phyloP scores from a whole-genome alignment of 92 coral and sea anemone genomes.

The Siderastrea radians region DNA sequence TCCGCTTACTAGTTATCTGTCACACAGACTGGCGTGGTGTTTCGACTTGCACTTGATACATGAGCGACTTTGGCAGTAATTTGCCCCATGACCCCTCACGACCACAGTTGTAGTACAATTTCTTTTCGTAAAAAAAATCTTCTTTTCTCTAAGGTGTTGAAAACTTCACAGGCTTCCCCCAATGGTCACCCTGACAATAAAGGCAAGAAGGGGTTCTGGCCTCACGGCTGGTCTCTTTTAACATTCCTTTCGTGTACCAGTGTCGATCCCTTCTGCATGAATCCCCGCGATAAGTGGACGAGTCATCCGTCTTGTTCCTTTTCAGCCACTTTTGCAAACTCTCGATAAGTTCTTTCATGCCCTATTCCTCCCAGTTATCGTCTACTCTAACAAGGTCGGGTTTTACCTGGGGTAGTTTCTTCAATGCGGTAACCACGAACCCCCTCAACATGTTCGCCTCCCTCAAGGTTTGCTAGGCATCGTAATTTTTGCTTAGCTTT shows the following conservation, averaged over 20 bases:
- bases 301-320: constrained; percentile 11
- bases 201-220: not conserved
- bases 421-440: no score
- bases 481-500: no score
- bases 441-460: no score
- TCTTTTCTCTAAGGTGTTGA: constrained; percentile 17
- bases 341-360: no score
- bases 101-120: not conserved
- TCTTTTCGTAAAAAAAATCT: constrained; percentile 2
- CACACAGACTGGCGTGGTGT: not conserved
- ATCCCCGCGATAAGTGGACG: not conserved
- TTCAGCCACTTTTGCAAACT: no score
- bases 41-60: no score
- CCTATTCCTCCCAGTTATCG: constrained; percentile 13
- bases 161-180: constrained; percentile 18
- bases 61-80: not conserved
- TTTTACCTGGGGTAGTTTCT: not conserved
- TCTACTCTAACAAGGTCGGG: constrained; percentile 51
- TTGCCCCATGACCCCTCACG: not conserved
- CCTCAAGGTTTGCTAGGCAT: no score
- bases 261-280: constrained; percentile 18
- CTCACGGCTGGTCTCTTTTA: not conserved
- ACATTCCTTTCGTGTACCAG: not conserved
- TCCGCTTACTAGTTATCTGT: not conserved
- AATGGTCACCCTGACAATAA: constrained; percentile 29